A percentile compares a stretch with the other conserved stretches of the same genome.
Evolutionary conservation across 2,797 vertebrate genomes (phyloP).

Genomic region (Amphiprion clarkii): DNA sequence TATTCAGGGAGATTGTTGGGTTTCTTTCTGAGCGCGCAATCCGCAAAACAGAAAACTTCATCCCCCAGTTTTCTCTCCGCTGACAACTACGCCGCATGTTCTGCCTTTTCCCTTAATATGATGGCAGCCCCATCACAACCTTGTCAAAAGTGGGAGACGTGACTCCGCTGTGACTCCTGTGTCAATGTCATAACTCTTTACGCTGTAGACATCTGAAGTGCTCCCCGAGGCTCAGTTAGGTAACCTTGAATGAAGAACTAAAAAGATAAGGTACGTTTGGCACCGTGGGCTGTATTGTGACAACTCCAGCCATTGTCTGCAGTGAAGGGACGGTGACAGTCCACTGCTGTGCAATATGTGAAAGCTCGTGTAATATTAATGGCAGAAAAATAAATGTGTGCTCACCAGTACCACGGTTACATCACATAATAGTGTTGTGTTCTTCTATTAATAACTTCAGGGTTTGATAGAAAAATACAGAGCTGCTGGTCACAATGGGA

Average conservation of each 20-base stretch:
- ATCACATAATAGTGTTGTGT: background rate
- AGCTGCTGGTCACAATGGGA: background rate
- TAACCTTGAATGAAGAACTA: conserved; percentile 64
- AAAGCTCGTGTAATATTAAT: conserved; percentile 23
- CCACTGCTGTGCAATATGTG: conserved; percentile 6
- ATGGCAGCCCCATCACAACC: conserved; percentile 53
- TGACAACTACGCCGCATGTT: background rate
- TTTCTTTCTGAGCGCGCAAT: conserved; percentile 27
- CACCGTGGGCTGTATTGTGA: conserved; percentile 41
- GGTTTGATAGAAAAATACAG: background rate
- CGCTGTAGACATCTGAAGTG: conserved; percentile 56
- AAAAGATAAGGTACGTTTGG: conserved; percentile 56
- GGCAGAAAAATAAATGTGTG: background rate
- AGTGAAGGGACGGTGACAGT: conserved; percentile 20
- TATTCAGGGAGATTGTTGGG: conserved; percentile 29
- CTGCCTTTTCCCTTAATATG: conserved; percentile 13
- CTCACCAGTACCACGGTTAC: background rate
- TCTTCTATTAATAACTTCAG: background rate
- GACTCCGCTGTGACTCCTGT: conserved; percentile 56
- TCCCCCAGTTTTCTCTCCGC: conserved; percentile 7
- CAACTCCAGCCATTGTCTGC: conserved; percentile 54
- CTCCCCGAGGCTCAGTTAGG: conserved; percentile 47
- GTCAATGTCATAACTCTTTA: conserved; percentile 70
- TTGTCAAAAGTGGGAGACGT: conserved; percentile 56
- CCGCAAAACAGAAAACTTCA: conserved; percentile 11